Evolutionary conservation across 2,888 invertebrate genomes (phyloP).

Genomic region (Choreutis nemorana): DNA sequence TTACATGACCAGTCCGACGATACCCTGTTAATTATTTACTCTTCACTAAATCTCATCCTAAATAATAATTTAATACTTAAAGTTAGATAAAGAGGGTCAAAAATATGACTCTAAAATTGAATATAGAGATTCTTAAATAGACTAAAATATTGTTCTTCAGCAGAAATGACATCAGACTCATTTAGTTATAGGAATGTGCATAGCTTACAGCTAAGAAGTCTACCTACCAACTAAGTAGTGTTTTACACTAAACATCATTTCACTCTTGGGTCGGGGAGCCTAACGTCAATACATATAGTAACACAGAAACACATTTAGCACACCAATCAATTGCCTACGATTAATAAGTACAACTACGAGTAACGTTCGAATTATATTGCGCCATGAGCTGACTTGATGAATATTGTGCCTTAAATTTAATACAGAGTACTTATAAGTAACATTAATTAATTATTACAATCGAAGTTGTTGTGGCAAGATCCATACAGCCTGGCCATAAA

Average conservation of each 20-base stretch:
- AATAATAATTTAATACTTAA: conserved; percentile 51
- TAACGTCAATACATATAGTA: conserved; percentile 24
- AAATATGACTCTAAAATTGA: conserved; percentile 60
- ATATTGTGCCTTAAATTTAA: conserved; percentile 44
- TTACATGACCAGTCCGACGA: too few species aligned
- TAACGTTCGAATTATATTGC: conserved; percentile 48
- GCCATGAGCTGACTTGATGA: conserved; percentile 63
- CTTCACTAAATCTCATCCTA: conserved; percentile 26
- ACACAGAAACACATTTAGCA: conserved; percentile 30
- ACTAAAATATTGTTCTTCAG: conserved; percentile 48
- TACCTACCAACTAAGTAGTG: conserved; percentile 36
- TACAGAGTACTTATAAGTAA: conserved; percentile 31
- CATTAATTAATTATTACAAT: conserved; percentile 17
- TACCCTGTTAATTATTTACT: conserved; percentile 50
- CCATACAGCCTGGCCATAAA: too few species aligned
- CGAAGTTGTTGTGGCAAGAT: conserved; percentile 13
- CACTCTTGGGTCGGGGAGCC: conserved; percentile 29
- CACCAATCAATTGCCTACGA: conserved; percentile 44
- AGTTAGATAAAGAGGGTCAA: conserved; percentile 54
- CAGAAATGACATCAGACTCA: conserved; percentile 63
- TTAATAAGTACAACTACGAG: conserved; percentile 37
- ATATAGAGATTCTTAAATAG: conserved; percentile 49
- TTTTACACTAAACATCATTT: conserved; percentile 36
- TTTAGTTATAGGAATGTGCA: conserved; percentile 56
- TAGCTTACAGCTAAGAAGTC: conserved; percentile 49